Evolutionary conservation across 1,140 invertebrate species (phyloP), one percentile per base, ranked within the genome.

Genomic region (Trachymyrmex septentrionalis): DNA sequence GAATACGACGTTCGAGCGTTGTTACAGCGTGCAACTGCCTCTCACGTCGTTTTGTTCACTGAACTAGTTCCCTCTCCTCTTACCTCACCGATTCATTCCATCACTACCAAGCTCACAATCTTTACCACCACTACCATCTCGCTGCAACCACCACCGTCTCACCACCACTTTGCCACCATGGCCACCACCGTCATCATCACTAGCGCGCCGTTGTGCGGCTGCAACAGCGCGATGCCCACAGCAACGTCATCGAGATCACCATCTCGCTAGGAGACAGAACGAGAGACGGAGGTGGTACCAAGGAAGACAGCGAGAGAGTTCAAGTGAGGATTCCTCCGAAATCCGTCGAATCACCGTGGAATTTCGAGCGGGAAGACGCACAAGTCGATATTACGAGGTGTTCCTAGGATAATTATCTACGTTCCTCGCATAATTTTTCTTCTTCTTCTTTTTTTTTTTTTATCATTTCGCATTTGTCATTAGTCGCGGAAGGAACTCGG

Each of bases 21-120:
- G 85, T 63, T 90, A 88, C 88, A 87, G 92, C 91, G 88, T 91
- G 91, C 91, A 92, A 92, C 92, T 88, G 90, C 87, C 90, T 91
- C 86, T 87, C 86, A 64, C 86, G 89, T 93, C 87, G 93, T 93
- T 93, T 93, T 93, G 92, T 93, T 93, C 92, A 91, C 92, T 93
- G 92, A 93, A 93, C 93, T 93, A 93, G 92, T 93, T 93, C 92
- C 92, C 88, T 88, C 78, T 85, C 90, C 82, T 84, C 90, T 91
- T 72, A 10, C 91, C 77, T 86, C 87, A 44, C 88, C 44, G 75
- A 81, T 80, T 81, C 90, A 86, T 92, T 86, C 91, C 9, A 77
- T 86, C 90, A 89, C 82, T 67, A 82, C 81, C 76, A 85, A 59
- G 30, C 48, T 84, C 88, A 59, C 84, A 57, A 71, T 84, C 55